Evolutionary conservation across 1,140 invertebrate species (phyloP).

Genomic region (Drosophila ogumai): DNA sequence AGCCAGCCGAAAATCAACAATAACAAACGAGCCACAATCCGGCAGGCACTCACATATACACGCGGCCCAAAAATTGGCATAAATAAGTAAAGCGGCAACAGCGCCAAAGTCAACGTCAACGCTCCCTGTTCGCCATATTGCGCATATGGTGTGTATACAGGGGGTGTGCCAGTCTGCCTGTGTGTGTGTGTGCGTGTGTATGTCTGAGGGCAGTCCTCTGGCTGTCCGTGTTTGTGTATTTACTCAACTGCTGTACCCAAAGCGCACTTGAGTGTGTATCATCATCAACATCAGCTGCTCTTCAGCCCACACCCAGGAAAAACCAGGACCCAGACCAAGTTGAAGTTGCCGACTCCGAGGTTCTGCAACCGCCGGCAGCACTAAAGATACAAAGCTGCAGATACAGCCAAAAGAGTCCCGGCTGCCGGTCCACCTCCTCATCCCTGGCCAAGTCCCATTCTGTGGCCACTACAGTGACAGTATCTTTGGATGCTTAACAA

Average conservation of each 20-base stretch:
- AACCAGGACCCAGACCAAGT: conserved; percentile 33
- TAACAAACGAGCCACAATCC: conserved; percentile 49
- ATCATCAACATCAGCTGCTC: conserved; percentile 83
- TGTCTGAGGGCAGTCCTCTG: conserved; percentile 14
- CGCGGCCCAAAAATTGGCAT: conserved; percentile 68
- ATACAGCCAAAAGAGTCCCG: conserved; percentile 51
- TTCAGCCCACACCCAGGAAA: conserved; percentile 36
- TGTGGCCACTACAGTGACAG: conserved; percentile 78
- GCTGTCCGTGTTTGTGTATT: conserved; percentile 57
- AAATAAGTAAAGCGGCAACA: conserved; percentile 73
- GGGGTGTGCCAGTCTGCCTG: not conserved
- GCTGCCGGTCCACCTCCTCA: not conserved
- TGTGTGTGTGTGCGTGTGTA: conserved; percentile 1
- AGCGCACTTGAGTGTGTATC: conserved; percentile 83
- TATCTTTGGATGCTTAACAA: conserved; percentile 83
- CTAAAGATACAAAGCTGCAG: conserved; percentile 74
- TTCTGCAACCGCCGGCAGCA: conserved; percentile 47
- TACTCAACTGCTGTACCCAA: conserved; percentile 80
- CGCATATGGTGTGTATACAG: conserved; percentile 52
- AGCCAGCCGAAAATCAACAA: conserved; percentile 67
- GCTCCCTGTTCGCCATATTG: conserved; percentile 67
- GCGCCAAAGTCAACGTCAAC: conserved; percentile 40
- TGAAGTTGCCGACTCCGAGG: conserved; percentile 53
- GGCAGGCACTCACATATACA: conserved; percentile 22
- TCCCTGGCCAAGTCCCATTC: conserved; percentile 21